Conservation (phyloP, 2,888 invertebrate species). For the Acrobasis suavella region DNA sequence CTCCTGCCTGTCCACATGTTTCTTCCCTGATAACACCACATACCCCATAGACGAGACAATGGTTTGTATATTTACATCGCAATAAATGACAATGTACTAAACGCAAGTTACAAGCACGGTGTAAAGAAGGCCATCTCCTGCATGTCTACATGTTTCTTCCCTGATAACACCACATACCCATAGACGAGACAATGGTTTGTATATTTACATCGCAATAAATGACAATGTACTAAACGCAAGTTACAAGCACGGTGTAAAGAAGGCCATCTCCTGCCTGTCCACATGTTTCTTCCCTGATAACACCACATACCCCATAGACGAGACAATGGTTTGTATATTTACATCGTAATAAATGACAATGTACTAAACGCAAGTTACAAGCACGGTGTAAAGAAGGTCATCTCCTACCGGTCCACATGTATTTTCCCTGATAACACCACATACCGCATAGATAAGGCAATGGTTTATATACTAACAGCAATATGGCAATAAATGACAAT, state of each 20-base stretch:
- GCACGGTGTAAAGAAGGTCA: slow-evolving; percentile 91
- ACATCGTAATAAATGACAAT: slow-evolving; percentile 93
- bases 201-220: slow-evolving; percentile 85
- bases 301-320: slow-evolving; percentile 98
- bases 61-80: slow-evolving; percentile 82
- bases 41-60: slow-evolving; percentile 99
- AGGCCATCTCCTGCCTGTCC: slow-evolving; percentile 99
- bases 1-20: slow-evolving; percentile 98
- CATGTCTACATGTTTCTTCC: slow-evolving; percentile 99
- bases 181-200: slow-evolving; percentile 97
- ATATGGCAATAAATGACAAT: too few species aligned
- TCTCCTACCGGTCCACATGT: slow-evolving; percentile 98
- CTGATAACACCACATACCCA: slow-evolving; percentile 98
- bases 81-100: slow-evolving; percentile 95
- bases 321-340: slow-evolving; percentile 90
- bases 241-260: slow-evolving; percentile 82
- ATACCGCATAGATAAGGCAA: slow-evolving; percentile 99
- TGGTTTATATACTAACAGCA: slow-evolving; percentile 84
- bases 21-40: slow-evolving; percentile 98
- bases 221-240: slow-evolving; percentile 87
- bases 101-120: not conserved
- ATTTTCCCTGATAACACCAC: slow-evolving; percentile 99
- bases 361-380: slow-evolving; percentile 65
- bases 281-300: slow-evolving; percentile 99
- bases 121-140: slow-evolving; percentile 99